These are phyloP conservation scores for Lepidurus couesii DNA, from an alignment of 1,140 invertebrate species.

Conservation along the genomic window DNA sequence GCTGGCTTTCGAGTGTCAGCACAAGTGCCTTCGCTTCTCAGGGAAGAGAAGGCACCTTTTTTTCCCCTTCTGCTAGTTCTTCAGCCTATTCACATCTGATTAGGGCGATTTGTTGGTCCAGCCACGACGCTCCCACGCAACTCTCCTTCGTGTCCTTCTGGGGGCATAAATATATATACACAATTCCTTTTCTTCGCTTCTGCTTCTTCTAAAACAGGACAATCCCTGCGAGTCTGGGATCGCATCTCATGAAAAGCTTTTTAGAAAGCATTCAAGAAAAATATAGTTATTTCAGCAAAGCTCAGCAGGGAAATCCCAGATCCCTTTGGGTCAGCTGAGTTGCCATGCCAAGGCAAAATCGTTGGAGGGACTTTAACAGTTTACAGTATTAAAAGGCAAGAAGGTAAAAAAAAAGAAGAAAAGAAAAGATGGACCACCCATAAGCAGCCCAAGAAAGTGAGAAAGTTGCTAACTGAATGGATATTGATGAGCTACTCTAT, in stretches of 20 bases:
- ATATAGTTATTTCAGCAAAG: too few species aligned
- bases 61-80: not conserved
- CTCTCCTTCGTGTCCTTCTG: not conserved
- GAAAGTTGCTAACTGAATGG: slow-evolving; percentile 8
- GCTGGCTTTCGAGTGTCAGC: slow-evolving; percentile 9
- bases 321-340: not conserved
- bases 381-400: not conserved
- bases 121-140: slow-evolving; percentile 6
- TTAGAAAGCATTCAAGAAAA: too few species aligned
- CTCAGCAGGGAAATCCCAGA: not conserved
- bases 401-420: not conserved
- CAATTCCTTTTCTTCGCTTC: not conserved
- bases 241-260: not conserved
- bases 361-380: too few species aligned
- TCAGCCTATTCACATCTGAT: slow-evolving; percentile 12
- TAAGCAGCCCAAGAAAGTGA: not conserved
- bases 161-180: not conserved
- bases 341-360: not conserved
- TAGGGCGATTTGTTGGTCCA: slow-evolving; percentile 21
- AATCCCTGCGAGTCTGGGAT: not conserved
- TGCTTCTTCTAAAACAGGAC: not conserved
- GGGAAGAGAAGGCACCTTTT: not conserved
- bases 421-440: not conserved
- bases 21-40: not conserved
- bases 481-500: slow-evolving; percentile 18